Evolutionary conservation across 2,113 vertebrate species (phyloP), one percentile per base, ranked within the genome.

Genomic region (Pseudonaja textilis): DNA sequence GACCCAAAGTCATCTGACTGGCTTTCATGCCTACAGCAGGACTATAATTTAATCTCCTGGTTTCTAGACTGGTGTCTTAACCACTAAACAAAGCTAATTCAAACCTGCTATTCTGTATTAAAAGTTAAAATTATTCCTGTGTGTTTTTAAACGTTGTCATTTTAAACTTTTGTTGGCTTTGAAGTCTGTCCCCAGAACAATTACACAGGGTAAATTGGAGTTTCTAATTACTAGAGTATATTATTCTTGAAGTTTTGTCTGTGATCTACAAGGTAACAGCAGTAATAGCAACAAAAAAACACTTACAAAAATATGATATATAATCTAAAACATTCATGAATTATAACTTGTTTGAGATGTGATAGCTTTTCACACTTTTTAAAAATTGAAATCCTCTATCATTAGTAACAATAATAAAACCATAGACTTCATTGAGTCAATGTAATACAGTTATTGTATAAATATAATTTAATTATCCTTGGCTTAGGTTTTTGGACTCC

Each of bases 401-500:
- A 93, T 69, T 81, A 20, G n/a, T 39, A 39, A 39, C 5, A 69
- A 39, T 39, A 39, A 39, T 39, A 39, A 81, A 81, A 16, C 69
- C 16, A 18, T 92, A 93, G 94, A 87, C 18, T 95, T 93, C 42
- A 85, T 96, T 94, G 90, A 45, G 16, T 9, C 87, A 34, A 39
- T 39, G 16, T 81, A 81, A 81, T 39, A 39, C 18, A 81, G 29
- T n/a, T 64, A 29, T 64, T 69, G 34, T 39, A 39, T 39, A 81
- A 34, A 81, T 81, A 20, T 39, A 81, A 81, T 39, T 18, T 39
- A 81, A 25, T 94, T 97, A 95, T 94, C 94, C 92, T 90, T 93
- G 93, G 90, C 34, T 97, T 85, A 85, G 91, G 90, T 55, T 56
- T 23, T 96, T 95, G 94, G 91, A 96, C 93, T 94, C 92, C 96